These are phyloP conservation scores for Tachina grossa DNA, from an alignment of 2,888 invertebrate genomes.

Conservation along the genomic window DNA sequence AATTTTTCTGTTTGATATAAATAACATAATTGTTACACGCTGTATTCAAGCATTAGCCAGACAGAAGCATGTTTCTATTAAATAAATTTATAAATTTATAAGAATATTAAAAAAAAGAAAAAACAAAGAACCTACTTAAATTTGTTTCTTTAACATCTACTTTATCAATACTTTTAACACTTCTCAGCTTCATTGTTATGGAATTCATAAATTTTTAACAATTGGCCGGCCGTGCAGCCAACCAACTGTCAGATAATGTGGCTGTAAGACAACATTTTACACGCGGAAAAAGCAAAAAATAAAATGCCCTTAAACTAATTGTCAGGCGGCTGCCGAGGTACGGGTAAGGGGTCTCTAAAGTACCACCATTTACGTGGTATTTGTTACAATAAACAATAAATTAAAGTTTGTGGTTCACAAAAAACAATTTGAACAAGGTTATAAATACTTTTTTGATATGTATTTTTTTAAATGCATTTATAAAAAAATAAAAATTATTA, in stretches of 20 bases:
- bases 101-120: no score
- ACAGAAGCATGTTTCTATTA: slow-evolving; percentile 11
- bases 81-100: not conserved
- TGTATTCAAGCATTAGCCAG: not conserved
- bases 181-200: slow-evolving; percentile 28
- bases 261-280: slow-evolving; percentile 19
- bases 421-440: not conserved
- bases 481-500: slow-evolving; percentile 2
- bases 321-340: not conserved
- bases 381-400: slow-evolving; percentile 22
- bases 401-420: not conserved
- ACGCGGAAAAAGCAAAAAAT: not conserved
- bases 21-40: slow-evolving; percentile 12
- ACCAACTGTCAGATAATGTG: not conserved
- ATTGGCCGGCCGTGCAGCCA: slow-evolving; percentile 4
- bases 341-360: not conserved
- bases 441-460: not conserved
- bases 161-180: slow-evolving; percentile 37
- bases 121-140: not conserved
- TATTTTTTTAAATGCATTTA: not conserved
- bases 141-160: not conserved
- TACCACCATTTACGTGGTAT: slow-evolving; percentile 5
- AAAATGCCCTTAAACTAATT: slow-evolving; percentile 7
- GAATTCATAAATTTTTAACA: slow-evolving; percentile 30
- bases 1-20: not conserved